A percentile compares a stretch with the other conserved stretches of the same genome.
Evolutionary conservation across 2,113 vertebrate species (phyloP).

Genomic region (Todiramphus chloris): DNA sequence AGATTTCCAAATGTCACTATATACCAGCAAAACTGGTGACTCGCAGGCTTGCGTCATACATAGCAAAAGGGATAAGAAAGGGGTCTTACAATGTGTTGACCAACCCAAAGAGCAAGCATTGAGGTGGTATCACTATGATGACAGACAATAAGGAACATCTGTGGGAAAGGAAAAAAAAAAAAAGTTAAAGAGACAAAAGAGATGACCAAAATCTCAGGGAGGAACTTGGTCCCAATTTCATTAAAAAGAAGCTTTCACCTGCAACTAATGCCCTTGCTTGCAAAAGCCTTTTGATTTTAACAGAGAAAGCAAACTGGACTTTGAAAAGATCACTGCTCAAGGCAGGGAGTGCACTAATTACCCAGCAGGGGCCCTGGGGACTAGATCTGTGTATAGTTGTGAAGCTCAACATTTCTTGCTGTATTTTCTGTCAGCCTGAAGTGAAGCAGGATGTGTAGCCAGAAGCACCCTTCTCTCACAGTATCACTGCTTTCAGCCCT

Average conservation of each 20-base stretch:
- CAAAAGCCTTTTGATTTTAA: slow-evolving; percentile 18
- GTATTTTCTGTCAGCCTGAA: neutral
- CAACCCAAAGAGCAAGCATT: neutral
- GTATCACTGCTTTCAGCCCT: neutral
- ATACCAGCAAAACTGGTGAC: neutral
- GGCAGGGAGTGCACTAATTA: slow-evolving; percentile 23
- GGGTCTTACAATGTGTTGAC: neutral
- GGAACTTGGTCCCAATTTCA: neutral
- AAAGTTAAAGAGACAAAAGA: neutral
- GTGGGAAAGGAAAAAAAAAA: neutral
- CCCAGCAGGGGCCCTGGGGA: neutral
- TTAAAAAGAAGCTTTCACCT: slow-evolving; percentile 13
- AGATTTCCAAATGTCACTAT: neutral
- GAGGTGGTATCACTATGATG: neutral
- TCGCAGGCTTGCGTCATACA: neutral
- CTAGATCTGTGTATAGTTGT: neutral
- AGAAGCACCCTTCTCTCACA: neutral
- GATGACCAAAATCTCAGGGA: neutral
- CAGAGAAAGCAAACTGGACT: neutral
- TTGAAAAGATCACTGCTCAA: neutral
- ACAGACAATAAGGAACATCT: neutral
- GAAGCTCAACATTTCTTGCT: neutral
- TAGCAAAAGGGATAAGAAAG: neutral
- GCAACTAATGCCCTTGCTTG: neutral
- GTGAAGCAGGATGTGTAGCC: neutral